phyloP scores from a whole-genome alignment of 2,113 vertebrate species.

The Halichoerus grypus region DNA sequence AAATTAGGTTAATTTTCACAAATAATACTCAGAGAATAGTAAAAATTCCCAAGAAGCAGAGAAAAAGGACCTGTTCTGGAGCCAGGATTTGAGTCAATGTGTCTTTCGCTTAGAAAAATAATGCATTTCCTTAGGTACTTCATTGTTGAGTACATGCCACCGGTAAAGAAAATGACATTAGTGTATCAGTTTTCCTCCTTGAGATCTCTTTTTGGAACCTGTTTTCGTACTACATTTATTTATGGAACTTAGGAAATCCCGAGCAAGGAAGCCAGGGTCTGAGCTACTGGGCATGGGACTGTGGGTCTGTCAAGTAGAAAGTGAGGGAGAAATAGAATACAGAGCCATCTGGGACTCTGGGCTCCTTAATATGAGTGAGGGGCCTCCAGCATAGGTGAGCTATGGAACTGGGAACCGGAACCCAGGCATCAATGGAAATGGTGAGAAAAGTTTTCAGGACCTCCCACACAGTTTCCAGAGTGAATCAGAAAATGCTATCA shows the following conservation, averaged over 20 bases:
- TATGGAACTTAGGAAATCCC: constrained; percentile 31
- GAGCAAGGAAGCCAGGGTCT: background rate
- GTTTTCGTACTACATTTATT: background rate
- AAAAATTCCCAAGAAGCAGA: constrained; percentile 59
- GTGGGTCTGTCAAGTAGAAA: background rate
- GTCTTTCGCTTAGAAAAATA: constrained; percentile 47
- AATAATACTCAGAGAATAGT: constrained; percentile 38
- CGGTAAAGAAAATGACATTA: background rate
- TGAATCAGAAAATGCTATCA: background rate
- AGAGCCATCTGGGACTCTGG: background rate
- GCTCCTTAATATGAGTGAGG: background rate
- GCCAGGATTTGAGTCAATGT: background rate
- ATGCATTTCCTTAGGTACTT: background rate
- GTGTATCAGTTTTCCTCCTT: background rate
- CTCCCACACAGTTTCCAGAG: background rate
- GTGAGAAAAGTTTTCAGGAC: background rate
- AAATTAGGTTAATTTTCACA: constrained; percentile 59
- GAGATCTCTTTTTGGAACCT: background rate
- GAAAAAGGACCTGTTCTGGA: constrained; percentile 1
- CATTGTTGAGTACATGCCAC: background rate
- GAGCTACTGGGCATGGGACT: background rate
- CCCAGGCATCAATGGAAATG: background rate
- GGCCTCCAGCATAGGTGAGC: background rate
- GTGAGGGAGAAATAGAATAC: background rate
- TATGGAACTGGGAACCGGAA: background rate